Conservation (phyloP, 2,888 invertebrate species). For the Erynnis tages region DNA sequence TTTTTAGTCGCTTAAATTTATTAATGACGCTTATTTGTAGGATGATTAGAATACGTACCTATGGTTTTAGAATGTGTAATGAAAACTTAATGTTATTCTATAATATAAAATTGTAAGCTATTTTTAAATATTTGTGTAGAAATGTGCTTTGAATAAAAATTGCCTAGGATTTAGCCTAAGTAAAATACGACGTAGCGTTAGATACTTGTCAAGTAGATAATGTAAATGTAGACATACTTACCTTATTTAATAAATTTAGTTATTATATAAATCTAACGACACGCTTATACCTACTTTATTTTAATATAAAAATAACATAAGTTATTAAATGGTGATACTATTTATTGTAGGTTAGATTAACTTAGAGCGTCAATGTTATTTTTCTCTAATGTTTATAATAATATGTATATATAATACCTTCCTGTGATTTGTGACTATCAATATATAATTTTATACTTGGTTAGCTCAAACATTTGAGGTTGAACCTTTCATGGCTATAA, state of each 20-base stretch:
- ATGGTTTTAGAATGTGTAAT: slow-evolving; percentile 15
- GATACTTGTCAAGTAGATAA: neutral
- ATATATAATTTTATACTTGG: slow-evolving; percentile 71
- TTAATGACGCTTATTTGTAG: slow-evolving; percentile 38
- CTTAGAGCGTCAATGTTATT: slow-evolving; percentile 55
- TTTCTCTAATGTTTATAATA: slow-evolving; percentile 61
- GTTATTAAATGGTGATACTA: slow-evolving; percentile 67
- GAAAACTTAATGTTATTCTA: slow-evolving; percentile 6
- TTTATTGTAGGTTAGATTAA: slow-evolving; percentile 52
- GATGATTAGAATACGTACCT: slow-evolving; percentile 37
- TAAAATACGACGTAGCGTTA: slow-evolving; percentile 23
- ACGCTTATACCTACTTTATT: slow-evolving; percentile 30
- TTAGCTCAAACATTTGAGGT: slow-evolving; percentile 68
- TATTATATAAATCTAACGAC: slow-evolving; percentile 1
- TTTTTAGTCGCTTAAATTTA: slow-evolving; percentile 46
- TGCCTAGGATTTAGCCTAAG: slow-evolving; percentile 62
- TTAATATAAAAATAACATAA: slow-evolving; percentile 36
- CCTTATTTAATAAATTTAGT: neutral
- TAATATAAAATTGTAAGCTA: slow-evolving; percentile 7
- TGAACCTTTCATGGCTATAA: slow-evolving; percentile 68
- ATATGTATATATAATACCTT: slow-evolving; percentile 48
- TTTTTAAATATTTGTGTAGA: slow-evolving; percentile 31
- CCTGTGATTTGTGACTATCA: slow-evolving; percentile 77
- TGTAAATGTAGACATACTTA: slow-evolving; percentile 29
- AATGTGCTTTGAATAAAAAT: slow-evolving; percentile 51